Evolutionary conservation across 2,113 vertebrate species (phyloP), one percentile per base, ranked within the genome.

Genomic region (Cavia aperea): DNA sequence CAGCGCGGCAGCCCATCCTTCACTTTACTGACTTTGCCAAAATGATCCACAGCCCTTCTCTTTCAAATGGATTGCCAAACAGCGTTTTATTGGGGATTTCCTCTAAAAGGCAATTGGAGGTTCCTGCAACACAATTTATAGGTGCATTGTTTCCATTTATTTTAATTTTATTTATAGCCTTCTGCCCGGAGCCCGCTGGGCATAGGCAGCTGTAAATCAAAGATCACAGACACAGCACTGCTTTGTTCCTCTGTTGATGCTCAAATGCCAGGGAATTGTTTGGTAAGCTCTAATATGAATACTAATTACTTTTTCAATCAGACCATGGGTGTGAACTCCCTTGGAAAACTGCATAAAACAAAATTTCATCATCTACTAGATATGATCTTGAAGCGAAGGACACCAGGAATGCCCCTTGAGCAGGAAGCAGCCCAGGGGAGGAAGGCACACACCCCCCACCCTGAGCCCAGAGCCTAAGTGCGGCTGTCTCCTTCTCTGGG

Each of bases 91-190:
- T 39, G 81, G 94, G 92, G 79, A 93, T 87, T 93, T 93, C 92
- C 95, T 86, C 92, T 93, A 93, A 95, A 94, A 95, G 92, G 91
- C 73, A 60, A 87, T 4, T 78, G 90, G 93, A 94, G 85, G 88
- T 92, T 88, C 88, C 95, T 82, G 72, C 26, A 51, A 94, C 72
- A 73, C 84, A 81, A 93, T 89, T 93, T 81, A 94, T 79, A 93
- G 92, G 85, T 75, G 90, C 85, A 58, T 63, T 86, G 94, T 95
- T 91, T 93, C 94, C 95, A 95, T 94, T 93, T 88, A 79, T 96
- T 95, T 90, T 95, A 86, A 89, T 94, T 93, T 96, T 94, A 96
- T 94, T 94, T 93, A 95, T 13, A 86, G 95, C 93, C 90, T 75
- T 68, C 95, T 93, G 72, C 93, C 84, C 87, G 72, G 79, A 93